phyloP scores from a whole-genome alignment of 92 coral and sea anemone genomes.

The Actinostola sp. region DNA sequence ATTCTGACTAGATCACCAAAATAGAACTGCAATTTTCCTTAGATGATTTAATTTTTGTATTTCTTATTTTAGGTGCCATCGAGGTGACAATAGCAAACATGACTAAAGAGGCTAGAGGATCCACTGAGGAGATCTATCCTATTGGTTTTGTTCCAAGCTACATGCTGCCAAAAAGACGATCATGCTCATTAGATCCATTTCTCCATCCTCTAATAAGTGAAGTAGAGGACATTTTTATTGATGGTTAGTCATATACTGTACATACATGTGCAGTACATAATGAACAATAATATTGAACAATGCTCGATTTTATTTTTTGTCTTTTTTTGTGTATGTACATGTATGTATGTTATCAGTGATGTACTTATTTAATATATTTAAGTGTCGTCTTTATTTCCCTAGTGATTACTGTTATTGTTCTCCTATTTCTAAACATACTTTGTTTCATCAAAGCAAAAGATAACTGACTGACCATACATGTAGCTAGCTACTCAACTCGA shows the following conservation, averaged over 20 bases:
- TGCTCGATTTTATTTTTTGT: no score
- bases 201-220: conserved; percentile 49
- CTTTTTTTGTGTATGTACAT: no score
- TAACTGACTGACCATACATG: no score
- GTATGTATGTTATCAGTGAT: no score
- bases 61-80: conserved; percentile 38
- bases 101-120: conserved; percentile 26
- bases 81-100: conserved; percentile 41
- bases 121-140: conserved; percentile 54
- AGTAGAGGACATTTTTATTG: conserved; percentile 44
- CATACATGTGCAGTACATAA: no score
- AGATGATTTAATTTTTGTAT: not conserved
- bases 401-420: no score
- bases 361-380: no score
- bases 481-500: no score
- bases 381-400: no score
- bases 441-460: no score
- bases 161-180: conserved; percentile 52
- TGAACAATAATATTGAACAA: not conserved
- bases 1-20: no score
- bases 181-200: conserved; percentile 57
- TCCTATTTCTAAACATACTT: no score
- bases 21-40: not conserved
- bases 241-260: conserved; percentile 28
- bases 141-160: conserved; percentile 64